These are phyloP conservation scores for Lepilemur ruficaudatus DNA, from an alignment of 2,797 vertebrate species.

Conservation along the genomic window DNA sequence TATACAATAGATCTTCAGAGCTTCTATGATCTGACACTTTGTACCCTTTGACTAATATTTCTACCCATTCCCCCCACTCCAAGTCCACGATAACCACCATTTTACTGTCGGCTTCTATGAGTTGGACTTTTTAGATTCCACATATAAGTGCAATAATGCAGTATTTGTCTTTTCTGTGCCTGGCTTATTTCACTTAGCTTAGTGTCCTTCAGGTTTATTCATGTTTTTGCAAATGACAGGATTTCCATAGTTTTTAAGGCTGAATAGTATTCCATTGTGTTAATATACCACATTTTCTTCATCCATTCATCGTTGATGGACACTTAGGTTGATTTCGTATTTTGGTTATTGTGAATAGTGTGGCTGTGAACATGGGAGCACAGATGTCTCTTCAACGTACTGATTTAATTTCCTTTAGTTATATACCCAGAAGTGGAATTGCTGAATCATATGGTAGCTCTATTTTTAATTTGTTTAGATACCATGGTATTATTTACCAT, in stretches of 20 bases:
- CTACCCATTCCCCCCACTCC: background rate
- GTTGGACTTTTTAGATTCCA: background rate
- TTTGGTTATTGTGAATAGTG: no score
- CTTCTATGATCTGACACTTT: background rate
- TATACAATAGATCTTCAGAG: background rate
- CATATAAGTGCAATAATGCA: background rate
- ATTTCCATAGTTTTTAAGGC: background rate
- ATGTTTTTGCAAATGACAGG: background rate
- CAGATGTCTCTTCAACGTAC: background rate
- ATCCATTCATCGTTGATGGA: background rate
- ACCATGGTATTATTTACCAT: background rate
- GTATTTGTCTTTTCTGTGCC: background rate
- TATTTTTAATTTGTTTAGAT: background rate
- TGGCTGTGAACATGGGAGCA: no score
- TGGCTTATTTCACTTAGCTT: background rate
- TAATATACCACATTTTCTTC: background rate
- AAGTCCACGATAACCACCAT: background rate
- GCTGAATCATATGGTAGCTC: background rate
- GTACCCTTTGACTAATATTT: background rate
- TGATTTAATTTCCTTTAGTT: background rate
- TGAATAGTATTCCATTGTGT: background rate
- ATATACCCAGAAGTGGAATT: background rate
- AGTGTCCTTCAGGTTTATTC: background rate
- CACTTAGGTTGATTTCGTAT: no score
- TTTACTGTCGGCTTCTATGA: background rate